A percentile compares a stretch with the other conserved stretches of the same genome.
These are phyloP conservation scores for Cephus sareptanus DNA, from an alignment of 2,888 invertebrate species.

Conservation along the genomic window DNA sequence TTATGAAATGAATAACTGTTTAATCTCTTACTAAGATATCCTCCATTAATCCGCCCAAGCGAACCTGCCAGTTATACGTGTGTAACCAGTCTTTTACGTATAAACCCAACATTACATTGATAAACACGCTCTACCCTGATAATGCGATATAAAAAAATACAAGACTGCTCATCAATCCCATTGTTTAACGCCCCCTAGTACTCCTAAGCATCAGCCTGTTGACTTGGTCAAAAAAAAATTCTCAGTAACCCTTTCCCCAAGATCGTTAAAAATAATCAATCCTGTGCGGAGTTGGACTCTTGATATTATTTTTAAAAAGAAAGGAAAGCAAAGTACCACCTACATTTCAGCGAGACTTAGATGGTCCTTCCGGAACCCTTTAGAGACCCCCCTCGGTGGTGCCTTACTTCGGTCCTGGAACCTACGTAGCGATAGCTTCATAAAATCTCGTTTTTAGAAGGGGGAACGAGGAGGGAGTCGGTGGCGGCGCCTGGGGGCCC, in stretches of 20 bases:
- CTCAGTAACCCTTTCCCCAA: neutral
- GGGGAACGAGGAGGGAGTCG: conserved; percentile 45
- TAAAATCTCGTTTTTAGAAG: conserved; percentile 56
- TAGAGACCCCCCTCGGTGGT: conserved; percentile 24
- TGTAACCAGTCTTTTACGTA: neutral
- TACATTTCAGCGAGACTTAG: neutral
- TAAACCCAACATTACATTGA: neutral
- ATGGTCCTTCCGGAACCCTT: conserved; percentile 28
- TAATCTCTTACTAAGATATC: neutral
- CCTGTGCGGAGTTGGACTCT: neutral
- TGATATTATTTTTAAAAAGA: neutral
- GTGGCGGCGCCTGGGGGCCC: conserved; percentile 63
- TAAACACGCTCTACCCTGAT: neutral
- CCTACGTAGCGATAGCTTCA: conserved; percentile 42
- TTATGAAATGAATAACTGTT: neutral
- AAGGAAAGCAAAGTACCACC: neutral
- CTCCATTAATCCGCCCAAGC: neutral
- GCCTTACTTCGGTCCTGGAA: conserved; percentile 33
- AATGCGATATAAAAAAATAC: neutral
- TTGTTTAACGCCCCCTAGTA: neutral
- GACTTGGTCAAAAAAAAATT: neutral
- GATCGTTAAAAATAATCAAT: neutral
- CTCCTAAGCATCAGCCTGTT: neutral
- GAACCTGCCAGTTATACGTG: neutral
- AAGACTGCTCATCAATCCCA: neutral